Conservation (phyloP, 2,113 vertebrate species). For the Ageneiosus marmoratus region DNA sequence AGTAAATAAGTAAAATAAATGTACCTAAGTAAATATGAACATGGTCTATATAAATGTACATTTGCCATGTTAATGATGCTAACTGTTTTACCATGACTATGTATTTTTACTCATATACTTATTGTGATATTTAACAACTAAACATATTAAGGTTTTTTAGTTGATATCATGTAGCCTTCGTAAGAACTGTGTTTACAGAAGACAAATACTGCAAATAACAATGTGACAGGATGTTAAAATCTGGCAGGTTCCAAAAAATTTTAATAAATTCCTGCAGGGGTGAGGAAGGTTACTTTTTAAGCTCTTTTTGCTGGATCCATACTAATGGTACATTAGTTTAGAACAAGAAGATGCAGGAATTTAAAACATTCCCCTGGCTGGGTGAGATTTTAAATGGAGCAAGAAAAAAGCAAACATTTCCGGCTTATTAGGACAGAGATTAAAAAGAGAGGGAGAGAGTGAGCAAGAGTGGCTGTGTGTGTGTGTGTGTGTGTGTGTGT, state of each 20-base stretch:
- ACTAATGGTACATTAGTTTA: conserved; percentile 54
- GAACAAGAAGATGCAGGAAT: conserved; percentile 68
- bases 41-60: not conserved
- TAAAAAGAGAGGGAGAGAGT: not conserved
- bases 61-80: not conserved
- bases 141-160: not conserved
- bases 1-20: not conserved
- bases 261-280: not conserved
- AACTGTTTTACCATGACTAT: not conserved
- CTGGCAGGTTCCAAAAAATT: not conserved
- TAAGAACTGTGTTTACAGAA: not conserved
- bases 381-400: conserved; percentile 53
- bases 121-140: not conserved
- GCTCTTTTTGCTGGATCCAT: conserved; percentile 23
- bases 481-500: not conserved
- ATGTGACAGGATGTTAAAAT: not conserved
- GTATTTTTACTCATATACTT: not conserved
- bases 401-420: conserved; percentile 32
- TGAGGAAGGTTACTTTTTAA: not conserved
- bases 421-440: not conserved
- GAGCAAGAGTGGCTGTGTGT: not conserved
- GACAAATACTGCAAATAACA: not conserved
- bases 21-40: not conserved
- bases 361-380: conserved; percentile 64
- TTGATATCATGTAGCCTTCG: not conserved